phyloP scores from a whole-genome alignment of 2,888 invertebrate genomes.

The Spodoptera exigua region DNA sequence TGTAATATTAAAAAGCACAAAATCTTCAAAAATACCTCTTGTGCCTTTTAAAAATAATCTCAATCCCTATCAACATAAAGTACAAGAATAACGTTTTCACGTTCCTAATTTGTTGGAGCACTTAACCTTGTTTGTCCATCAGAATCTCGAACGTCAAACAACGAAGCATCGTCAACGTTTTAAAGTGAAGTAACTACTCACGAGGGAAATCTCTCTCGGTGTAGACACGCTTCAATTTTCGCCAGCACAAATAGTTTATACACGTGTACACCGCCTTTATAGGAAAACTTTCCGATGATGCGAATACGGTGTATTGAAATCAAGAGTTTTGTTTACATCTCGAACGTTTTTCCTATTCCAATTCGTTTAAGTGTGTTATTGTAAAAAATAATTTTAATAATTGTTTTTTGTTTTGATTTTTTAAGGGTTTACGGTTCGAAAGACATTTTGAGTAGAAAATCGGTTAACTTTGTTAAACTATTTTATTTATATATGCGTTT shows the following conservation, averaged over 20 bases:
- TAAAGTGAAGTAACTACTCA: slow-evolving; percentile 53
- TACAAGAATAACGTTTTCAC: slow-evolving; percentile 34
- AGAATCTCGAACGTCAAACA: slow-evolving; percentile 57
- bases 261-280: slow-evolving; percentile 40
- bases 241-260: slow-evolving; percentile 49
- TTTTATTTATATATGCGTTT: too few relatives aligned
- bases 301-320: slow-evolving; percentile 1
- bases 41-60: slow-evolving; percentile 29
- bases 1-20: neutral
- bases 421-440: neutral
- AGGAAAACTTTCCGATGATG: slow-evolving; percentile 29
- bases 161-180: slow-evolving; percentile 54
- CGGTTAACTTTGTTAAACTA: neutral
- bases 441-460: too few relatives aligned
- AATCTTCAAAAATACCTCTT: neutral
- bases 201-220: slow-evolving; percentile 55
- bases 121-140: slow-evolving; percentile 52
- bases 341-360: too few relatives aligned
- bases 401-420: neutral
- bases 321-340: slow-evolving; percentile 1
- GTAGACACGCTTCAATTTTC: slow-evolving; percentile 52
- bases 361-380: too few relatives aligned
- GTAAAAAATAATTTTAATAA: too few relatives aligned
- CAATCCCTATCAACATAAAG: slow-evolving; percentile 39
- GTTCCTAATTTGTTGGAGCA: slow-evolving; percentile 51